These are phyloP conservation scores for silkworm (Bombyx mori) DNA, from an alignment of 1,140 invertebrate species.

Conservation along the genomic window DNA sequence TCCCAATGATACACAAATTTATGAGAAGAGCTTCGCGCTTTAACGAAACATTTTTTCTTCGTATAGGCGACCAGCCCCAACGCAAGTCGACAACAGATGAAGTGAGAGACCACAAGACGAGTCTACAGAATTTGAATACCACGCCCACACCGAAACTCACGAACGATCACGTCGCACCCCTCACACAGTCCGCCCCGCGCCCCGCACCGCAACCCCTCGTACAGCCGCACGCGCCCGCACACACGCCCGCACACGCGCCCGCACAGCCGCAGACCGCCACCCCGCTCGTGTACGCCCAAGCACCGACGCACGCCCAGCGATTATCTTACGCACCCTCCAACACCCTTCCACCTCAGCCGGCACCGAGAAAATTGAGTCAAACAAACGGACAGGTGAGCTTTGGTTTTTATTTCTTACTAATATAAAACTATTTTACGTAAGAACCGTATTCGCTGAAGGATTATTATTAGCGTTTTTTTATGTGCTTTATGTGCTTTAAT, in stretches of 20 bases:
- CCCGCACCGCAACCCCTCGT: conserved; percentile 8
- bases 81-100: conserved; percentile 59
- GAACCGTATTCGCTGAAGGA: too few species aligned
- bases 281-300: conserved; percentile 16
- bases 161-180: conserved; percentile 45
- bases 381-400: conserved; percentile 50
- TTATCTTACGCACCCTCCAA: conserved; percentile 27
- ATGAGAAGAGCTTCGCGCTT: too few species aligned
- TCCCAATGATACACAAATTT: too few species aligned
- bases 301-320: conserved; percentile 20
- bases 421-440: too few species aligned
- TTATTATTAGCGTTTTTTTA: neutral
- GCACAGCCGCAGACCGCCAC: conserved; percentile 22
- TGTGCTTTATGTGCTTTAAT: too few species aligned
- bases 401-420: conserved; percentile 12
- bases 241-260: conserved; percentile 18
- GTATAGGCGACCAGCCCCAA: conserved; percentile 31
- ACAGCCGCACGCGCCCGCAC: conserved; percentile 15
- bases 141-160: conserved; percentile 42
- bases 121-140: conserved; percentile 47
- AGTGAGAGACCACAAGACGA: conserved; percentile 59
- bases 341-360: conserved; percentile 56
- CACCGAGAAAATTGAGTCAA: conserved; percentile 62
- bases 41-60: conserved; percentile 5
- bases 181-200: conserved; percentile 27